Evolutionary conservation across 30 jellyfish, hydroid and myxozoan species (phyloP), one percentile per base, ranked within the genome.

Genomic region (Aurelia aurita complex sp. Pacific): DNA sequence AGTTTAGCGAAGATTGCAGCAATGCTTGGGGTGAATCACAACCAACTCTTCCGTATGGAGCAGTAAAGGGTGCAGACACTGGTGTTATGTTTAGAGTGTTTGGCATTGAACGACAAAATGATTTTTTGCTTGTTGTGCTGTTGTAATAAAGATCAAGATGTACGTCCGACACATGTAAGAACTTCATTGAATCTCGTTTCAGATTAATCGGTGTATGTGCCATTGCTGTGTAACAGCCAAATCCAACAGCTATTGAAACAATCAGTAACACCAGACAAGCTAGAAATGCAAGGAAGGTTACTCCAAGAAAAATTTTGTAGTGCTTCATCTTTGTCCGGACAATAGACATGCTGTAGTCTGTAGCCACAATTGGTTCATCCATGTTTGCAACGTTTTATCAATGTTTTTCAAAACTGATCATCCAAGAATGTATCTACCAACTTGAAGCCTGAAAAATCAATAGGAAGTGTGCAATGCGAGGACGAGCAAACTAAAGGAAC

Each of bases 11-110:
- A 5, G 91, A 78, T 11, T 88, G 61, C 6, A 88, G 52, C 62
- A 88, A 38, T 29, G 54, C 54, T n/a, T 34, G 12, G 1, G 96
- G 96, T 9, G 96, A 79, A 62, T 88, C 96, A 73, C 96, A 88
- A 12, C 78, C 71, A 11, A 79, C 88, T 60, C 96, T 69, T 10
- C 96, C 96, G 70, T 79, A 88, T 34, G 73, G 91, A 1, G 86
- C 96, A 7, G 40, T 52, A 57, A 76, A 86, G 2, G 90, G 75
- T n/a, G 96, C 96, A 7, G 62, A 12, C 5, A 32, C 76, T 77
- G 86, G 82, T 8, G 96, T 77, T 16, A 67, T 57, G 42, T 86
- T 86, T 36, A 76, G 19, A 14, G 78, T 76, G 74, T 68, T 73
- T 12, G 82, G 82, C 29, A 85, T 66, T 19, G 88, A 75, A 17